These are phyloP conservation scores for Pararge aegeria DNA, from an alignment of 1,140 invertebrate genomes.

Conservation along the genomic window DNA sequence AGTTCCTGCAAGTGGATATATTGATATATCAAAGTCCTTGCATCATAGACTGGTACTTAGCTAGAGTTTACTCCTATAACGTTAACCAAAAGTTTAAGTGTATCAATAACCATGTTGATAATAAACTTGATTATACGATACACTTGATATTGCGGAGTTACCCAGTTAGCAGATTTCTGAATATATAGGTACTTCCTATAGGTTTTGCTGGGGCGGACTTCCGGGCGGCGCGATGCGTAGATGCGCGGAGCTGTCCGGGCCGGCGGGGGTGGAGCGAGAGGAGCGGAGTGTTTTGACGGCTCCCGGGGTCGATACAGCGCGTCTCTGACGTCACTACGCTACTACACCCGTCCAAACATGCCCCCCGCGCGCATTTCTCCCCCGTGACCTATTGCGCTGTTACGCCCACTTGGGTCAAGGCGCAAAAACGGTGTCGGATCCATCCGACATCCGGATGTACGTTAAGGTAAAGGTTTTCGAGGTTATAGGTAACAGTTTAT, in stretches of 20 bases:
- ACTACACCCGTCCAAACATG: conserved; percentile 73
- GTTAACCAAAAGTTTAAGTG: too few relatives aligned
- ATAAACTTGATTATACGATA: too few relatives aligned
- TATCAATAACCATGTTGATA: too few relatives aligned
- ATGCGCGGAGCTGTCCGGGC: conserved; percentile 32
- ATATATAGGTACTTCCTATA: conserved; percentile 4
- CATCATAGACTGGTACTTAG: too few relatives aligned
- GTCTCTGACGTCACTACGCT: conserved; percentile 73
- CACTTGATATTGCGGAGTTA: too few relatives aligned
- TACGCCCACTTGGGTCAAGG: conserved; percentile 74
- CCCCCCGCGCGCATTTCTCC: conserved; percentile 47
- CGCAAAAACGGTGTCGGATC: conserved; percentile 51
- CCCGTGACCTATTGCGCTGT: conserved; percentile 71
- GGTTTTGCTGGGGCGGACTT: conserved; percentile 14
- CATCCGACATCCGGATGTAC: conserved; percentile 33
- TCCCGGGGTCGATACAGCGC: conserved; percentile 62
- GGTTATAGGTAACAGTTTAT: background rate
- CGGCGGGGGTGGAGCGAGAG: conserved; percentile 22
- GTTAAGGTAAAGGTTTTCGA: background rate
- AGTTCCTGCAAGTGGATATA: too few relatives aligned
- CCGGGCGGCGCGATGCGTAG: conserved; percentile 47
- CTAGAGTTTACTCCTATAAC: too few relatives aligned
- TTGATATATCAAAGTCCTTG: too few relatives aligned
- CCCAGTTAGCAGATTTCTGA: background rate
- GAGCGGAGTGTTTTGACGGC: conserved; percentile 68